Percentiles rank a stretch among this genome's conserved stretches.
These are phyloP conservation scores for Hetaerina titia DNA, from an alignment of 2,888 invertebrate species.

Conservation along the genomic window DNA sequence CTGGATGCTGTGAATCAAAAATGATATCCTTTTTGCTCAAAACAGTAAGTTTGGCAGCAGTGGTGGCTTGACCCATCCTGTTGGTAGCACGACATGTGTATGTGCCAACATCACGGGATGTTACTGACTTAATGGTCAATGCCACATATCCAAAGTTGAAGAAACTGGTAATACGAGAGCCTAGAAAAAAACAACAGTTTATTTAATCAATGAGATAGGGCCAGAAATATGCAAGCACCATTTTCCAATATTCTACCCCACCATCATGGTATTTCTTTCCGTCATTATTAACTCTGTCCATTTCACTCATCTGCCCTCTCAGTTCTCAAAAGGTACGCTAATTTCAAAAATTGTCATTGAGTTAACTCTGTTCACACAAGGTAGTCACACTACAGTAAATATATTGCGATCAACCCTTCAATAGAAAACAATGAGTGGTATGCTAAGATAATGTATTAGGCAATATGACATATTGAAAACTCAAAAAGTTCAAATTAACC, in stretches of 20 bases:
- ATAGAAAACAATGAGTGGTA: too few relatives aligned
- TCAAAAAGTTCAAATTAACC: too few relatives aligned
- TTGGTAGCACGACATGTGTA: conserved; percentile 95
- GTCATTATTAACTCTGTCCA: background rate
- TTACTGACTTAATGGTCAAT: conserved; percentile 94
- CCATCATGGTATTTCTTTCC: too few relatives aligned
- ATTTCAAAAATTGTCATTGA: too few relatives aligned
- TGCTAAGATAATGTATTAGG: too few relatives aligned
- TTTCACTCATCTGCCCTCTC: background rate
- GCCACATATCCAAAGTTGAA: conserved; percentile 98
- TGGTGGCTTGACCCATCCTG: conserved; percentile 90
- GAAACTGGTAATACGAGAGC: conserved; percentile 93
- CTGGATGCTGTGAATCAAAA: conserved; percentile 94
- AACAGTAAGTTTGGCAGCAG: conserved; percentile 89
- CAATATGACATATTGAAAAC: too few relatives aligned
- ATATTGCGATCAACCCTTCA: too few relatives aligned
- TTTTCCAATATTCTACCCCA: too few relatives aligned
- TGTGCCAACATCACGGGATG: conserved; percentile 92
- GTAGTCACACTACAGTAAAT: too few relatives aligned
- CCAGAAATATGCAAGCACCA: too few relatives aligned
- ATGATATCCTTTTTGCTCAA: conserved; percentile 89
- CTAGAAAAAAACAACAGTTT: conserved; percentile 73
- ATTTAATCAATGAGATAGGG: background rate
- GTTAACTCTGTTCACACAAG: too few relatives aligned
- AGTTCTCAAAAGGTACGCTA: too few relatives aligned